A percentile compares a stretch with the other conserved stretches of the same genome.
Evolutionary conservation across 2,888 invertebrate species (phyloP).

Genomic region (Agriopis aurantiaria): DNA sequence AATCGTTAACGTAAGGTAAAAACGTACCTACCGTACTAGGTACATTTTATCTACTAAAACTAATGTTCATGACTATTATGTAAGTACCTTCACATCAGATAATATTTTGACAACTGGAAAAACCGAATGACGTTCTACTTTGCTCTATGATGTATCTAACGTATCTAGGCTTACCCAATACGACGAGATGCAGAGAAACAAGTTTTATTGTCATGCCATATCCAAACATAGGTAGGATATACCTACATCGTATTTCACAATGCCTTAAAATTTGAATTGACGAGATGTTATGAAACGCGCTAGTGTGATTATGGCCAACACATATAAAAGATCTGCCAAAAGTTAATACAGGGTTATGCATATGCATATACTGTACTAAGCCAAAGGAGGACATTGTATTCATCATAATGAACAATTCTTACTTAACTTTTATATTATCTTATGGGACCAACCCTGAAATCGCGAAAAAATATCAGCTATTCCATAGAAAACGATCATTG

Average conservation of each 20-base stretch:
- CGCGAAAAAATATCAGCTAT: no score
- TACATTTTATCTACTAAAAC: neutral
- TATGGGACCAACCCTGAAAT: no score
- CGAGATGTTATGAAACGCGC: neutral
- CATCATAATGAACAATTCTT: no score
- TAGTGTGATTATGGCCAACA: neutral
- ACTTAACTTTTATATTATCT: no score
- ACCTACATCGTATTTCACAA: neutral
- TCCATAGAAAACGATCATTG: no score
- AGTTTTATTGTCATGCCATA: neutral
- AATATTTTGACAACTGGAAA: neutral
- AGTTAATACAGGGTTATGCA: no score
- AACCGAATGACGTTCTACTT: constrained; percentile 2
- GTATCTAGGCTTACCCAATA: neutral
- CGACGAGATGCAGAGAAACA: neutral
- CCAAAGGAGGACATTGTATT: no score
- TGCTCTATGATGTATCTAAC: neutral
- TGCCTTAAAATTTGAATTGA: neutral
- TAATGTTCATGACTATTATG: neutral
- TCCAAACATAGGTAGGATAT: neutral
- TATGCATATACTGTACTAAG: no score
- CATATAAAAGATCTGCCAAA: neutral
- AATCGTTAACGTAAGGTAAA: no score
- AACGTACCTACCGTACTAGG: neutral
- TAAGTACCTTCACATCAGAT: neutral